phyloP scores from a whole-genome alignment of 2,888 invertebrate genomes.

The Andrena bucephala region DNA sequence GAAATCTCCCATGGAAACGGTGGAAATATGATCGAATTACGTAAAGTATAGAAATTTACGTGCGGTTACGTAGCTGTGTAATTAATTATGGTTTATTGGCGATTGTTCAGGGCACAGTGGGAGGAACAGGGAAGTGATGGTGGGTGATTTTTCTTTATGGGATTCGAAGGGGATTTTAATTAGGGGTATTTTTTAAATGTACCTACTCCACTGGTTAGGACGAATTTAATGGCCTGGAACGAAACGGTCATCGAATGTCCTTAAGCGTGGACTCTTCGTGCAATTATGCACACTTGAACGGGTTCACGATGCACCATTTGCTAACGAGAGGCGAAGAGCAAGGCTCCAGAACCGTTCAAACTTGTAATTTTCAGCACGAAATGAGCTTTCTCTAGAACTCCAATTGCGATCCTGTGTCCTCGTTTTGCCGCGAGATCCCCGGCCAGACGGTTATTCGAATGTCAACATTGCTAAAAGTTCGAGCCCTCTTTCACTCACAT shows the following conservation, averaged over 20 bases:
- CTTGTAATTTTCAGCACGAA: conserved; percentile 17
- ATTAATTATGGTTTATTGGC: not conserved
- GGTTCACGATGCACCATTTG: not conserved
- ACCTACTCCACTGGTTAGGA: not conserved
- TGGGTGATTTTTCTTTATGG: not conserved
- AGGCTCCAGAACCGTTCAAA: conserved; percentile 7
- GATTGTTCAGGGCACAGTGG: not conserved
- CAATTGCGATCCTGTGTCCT: conserved; percentile 6
- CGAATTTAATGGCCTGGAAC: not conserved
- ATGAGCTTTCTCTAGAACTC: conserved; percentile 28
- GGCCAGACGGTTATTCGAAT: not conserved
- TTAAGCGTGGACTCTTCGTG: conserved; percentile 1
- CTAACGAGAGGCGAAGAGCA: conserved; percentile 12
- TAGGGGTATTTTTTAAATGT: not conserved
- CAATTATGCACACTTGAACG: conserved; percentile 21
- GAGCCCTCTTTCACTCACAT: not conserved
- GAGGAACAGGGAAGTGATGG: not conserved
- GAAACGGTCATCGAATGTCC: not conserved
- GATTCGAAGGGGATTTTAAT: not conserved
- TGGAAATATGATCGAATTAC: conserved; percentile 8
- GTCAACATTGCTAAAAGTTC: not conserved
- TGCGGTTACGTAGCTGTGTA: not conserved
- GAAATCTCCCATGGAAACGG: not conserved
- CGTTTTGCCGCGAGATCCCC: not conserved
- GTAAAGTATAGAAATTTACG: conserved; percentile 10